phyloP scores from a whole-genome alignment of 2,113 vertebrate species.

The Balaenoptera acutorostrata region DNA sequence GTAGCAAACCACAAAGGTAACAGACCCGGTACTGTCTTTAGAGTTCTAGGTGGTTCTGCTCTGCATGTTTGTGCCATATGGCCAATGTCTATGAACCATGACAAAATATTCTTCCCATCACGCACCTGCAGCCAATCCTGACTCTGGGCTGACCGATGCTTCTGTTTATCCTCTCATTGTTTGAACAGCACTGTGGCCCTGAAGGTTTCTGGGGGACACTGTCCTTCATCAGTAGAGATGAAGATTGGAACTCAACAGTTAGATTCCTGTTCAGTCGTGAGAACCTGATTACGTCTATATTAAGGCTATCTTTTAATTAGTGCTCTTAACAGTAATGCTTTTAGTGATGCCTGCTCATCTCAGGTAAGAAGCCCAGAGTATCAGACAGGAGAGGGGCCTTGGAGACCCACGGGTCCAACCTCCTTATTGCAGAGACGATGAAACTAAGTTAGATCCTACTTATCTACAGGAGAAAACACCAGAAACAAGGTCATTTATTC shows the following conservation, averaged over 20 bases:
- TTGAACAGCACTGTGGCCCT: background rate
- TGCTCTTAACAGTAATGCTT: no score
- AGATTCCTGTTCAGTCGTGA: background rate
- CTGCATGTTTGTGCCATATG: background rate
- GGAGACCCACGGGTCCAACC: background rate
- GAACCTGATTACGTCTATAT: background rate
- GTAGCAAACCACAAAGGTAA: background rate
- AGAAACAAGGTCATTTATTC: background rate
- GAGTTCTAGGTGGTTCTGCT: background rate
- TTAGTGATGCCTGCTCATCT: background rate
- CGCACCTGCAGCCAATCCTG: no score
- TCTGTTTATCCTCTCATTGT: background rate
- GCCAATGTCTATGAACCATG: background rate
- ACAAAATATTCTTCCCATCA: no score
- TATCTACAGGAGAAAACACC: background rate
- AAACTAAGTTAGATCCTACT: background rate
- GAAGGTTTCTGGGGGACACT: background rate
- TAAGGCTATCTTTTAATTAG: background rate
- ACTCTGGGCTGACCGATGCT: fast-evolving
- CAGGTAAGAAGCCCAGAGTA: background rate
- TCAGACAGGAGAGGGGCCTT: background rate
- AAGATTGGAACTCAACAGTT: background rate
- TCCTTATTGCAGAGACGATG: background rate
- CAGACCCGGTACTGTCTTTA: background rate
- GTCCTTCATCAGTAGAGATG: background rate